These are phyloP conservation scores for Scaptomyza cyrtandrae DNA, from an alignment of 2,888 invertebrate species.

Conservation along the genomic window DNA sequence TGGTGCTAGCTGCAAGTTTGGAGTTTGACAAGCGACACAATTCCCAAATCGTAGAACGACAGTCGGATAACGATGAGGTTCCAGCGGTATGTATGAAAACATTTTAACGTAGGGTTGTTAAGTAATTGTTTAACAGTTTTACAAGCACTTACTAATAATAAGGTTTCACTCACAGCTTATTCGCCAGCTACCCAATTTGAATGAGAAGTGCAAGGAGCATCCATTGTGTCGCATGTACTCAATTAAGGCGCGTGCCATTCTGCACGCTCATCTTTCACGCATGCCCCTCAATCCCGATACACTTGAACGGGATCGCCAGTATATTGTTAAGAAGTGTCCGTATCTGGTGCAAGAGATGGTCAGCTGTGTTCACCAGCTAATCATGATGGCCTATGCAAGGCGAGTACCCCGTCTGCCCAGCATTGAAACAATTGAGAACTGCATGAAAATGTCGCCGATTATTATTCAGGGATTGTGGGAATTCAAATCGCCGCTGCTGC, in stretches of 20 bases:
- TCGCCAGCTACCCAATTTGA: conserved; percentile 94
- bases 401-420: conserved; percentile 94
- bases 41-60: conserved; percentile 95
- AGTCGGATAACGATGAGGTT: conserved; percentile 97
- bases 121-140: neutral
- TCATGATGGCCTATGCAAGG: conserved; percentile 94
- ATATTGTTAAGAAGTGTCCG: conserved; percentile 95
- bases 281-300: conserved; percentile 91
- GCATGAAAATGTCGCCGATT: conserved; percentile 98
- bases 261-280: conserved; percentile 98
- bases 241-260: conserved; percentile 94
- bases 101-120: neutral
- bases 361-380: conserved; percentile 96
- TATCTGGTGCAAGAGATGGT: conserved; percentile 99
- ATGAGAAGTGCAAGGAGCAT: conserved; percentile 97
- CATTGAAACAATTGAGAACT: conserved; percentile 98
- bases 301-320: conserved; percentile 93
- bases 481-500: conserved; percentile 95
- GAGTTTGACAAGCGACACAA: conserved; percentile 98
- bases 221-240: conserved; percentile 97
- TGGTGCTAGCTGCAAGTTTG: conserved; percentile 98
- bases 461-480: conserved; percentile 99
- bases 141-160: neutral
- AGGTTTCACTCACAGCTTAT: conserved; percentile 88
- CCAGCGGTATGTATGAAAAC: conserved; percentile 88